Evolutionary conservation across 2,797 vertebrate species (phyloP).

Genomic region (Aplochiton taeniatus): DNA sequence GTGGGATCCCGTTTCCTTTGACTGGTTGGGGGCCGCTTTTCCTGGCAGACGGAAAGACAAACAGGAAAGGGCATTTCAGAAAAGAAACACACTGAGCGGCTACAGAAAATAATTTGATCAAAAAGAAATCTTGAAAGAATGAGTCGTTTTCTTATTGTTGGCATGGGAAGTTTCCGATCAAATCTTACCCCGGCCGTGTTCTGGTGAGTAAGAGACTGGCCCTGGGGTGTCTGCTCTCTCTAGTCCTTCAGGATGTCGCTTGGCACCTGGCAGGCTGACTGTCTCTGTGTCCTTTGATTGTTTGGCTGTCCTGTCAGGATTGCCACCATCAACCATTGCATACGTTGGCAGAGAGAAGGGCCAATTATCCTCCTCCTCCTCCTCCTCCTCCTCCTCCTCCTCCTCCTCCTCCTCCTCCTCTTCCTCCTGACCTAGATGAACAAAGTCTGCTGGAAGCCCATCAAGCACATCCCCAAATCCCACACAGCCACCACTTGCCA

Average conservation of each 20-base stretch:
- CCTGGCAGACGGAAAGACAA: too few relatives aligned
- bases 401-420: conserved; percentile 36
- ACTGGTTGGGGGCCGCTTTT: too few relatives aligned
- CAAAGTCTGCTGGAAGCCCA: conserved; percentile 48
- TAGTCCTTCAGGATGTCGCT: neutral
- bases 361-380: conserved; percentile 72
- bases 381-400: neutral
- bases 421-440: neutral
- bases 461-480: conserved; percentile 63
- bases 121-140: too few relatives aligned
- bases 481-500: conserved; percentile 49
- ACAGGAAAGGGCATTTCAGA: too few relatives aligned
- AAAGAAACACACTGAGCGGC: too few relatives aligned
- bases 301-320: conserved; percentile 27
- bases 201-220: neutral
- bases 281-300: conserved; percentile 10
- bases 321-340: conserved; percentile 45
- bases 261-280: neutral
- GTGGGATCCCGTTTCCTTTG: too few relatives aligned
- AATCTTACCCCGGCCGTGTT: neutral
- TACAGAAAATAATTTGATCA: too few relatives aligned
- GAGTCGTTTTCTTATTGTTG: conserved; percentile 17
- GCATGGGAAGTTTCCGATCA: neutral
- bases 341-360: conserved; percentile 61
- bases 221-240: too few relatives aligned